phyloP scores from a whole-genome alignment of 1,140 invertebrate genomes.

The Pararge aegeria region DNA sequence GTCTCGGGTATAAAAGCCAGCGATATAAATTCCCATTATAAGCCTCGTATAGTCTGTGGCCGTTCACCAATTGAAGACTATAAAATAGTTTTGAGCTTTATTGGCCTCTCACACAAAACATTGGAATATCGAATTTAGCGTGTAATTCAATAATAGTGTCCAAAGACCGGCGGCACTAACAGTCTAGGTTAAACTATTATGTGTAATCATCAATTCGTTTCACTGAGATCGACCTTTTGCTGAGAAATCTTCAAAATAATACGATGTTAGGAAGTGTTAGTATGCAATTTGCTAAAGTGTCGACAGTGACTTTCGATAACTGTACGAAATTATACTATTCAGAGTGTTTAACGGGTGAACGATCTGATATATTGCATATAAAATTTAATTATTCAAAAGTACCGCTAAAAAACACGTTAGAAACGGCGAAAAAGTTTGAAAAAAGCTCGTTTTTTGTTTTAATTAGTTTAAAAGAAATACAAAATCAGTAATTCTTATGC shows the following conservation, averaged over 20 bases:
- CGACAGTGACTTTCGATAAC: constrained; percentile 35
- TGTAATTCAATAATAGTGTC: constrained; percentile 72
- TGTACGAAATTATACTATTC: constrained; percentile 5
- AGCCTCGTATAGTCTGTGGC: constrained; percentile 41
- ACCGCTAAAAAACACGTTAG: constrained; percentile 3
- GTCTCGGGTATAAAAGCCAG: constrained; percentile 23
- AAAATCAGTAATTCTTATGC: too few species aligned
- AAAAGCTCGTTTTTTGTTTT: neutral
- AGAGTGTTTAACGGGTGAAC: neutral
- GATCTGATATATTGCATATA: constrained; percentile 3
- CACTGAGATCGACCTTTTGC: constrained; percentile 53
- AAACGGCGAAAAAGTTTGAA: neutral
- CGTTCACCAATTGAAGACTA: constrained; percentile 46
- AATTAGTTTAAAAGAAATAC: too few species aligned
- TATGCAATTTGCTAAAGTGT: constrained; percentile 27
- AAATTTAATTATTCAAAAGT: neutral
- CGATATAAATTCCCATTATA: constrained; percentile 27
- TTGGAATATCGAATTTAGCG: constrained; percentile 54
- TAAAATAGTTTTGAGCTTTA: constrained; percentile 47
- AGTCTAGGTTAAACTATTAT: constrained; percentile 55
- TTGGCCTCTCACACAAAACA: constrained; percentile 47
- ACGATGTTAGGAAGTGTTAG: constrained; percentile 38
- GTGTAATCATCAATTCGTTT: constrained; percentile 65
- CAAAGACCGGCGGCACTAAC: constrained; percentile 71
- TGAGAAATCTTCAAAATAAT: constrained; percentile 30